Percentiles rank a stretch among this genome's conserved stretches.
phyloP scores from a whole-genome alignment of 1,140 invertebrate genomes.

The Battus philenor region DNA sequence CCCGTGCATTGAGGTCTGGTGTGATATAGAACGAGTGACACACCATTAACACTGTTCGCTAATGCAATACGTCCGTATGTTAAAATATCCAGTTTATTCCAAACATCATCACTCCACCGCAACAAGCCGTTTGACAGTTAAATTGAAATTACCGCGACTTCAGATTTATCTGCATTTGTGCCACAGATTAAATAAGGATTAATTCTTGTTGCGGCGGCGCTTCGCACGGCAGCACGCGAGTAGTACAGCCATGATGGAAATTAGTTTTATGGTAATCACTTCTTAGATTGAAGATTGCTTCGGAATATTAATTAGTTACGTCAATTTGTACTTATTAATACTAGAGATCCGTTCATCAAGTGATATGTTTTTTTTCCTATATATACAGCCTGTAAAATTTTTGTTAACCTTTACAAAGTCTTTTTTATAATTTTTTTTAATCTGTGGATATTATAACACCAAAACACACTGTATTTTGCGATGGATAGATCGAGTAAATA shows the following conservation, averaged over 20 bases:
- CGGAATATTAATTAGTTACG: conserved; percentile 10
- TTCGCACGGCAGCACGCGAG: conserved; percentile 11
- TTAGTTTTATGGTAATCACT: conserved; percentile 14
- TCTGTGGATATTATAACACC: background rate
- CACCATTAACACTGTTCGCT: conserved; percentile 1
- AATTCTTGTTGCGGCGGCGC: conserved; percentile 13
- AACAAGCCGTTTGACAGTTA: conserved; percentile 16
- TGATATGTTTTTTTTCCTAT: too few relatives aligned
- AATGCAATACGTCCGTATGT: conserved; percentile 10
- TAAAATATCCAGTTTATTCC: conserved; percentile 15
- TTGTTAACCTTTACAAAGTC: background rate
- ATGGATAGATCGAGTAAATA: background rate
- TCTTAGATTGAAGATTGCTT: conserved; percentile 6
- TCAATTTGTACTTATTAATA: conserved; percentile 8
- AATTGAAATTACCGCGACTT: conserved; percentile 20
- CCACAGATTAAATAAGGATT: conserved; percentile 18
- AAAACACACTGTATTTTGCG: background rate
- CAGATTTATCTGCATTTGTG: conserved; percentile 18
- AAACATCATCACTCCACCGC: conserved; percentile 12
- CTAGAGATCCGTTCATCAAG: background rate
- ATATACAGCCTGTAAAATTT: background rate
- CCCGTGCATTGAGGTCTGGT: too few relatives aligned
- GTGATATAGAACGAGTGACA: too few relatives aligned
- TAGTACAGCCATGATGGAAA: conserved; percentile 6
- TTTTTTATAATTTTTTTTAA: background rate